Evolutionary conservation across 2,888 invertebrate species (phyloP).

Genomic region (Scaptomyza polygonia): DNA sequence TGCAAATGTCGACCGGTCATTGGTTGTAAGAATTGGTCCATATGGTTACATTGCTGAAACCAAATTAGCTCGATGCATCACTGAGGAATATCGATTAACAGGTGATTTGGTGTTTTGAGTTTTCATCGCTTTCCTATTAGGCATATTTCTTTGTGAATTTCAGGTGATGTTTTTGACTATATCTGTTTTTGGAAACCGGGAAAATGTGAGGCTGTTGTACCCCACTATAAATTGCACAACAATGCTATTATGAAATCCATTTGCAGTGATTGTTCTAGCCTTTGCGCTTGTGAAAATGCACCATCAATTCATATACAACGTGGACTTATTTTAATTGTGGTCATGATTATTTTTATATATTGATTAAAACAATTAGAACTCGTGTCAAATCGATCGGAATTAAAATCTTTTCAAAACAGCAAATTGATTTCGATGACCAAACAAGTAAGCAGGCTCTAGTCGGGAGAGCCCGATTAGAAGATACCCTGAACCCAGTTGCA

Average conservation of each 20-base stretch:
- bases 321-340: not conserved
- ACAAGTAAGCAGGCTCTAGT: too few species aligned
- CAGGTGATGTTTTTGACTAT: not conserved
- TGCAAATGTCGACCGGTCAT: not conserved
- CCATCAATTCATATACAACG: not conserved
- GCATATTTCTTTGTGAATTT: not conserved
- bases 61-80: not conserved
- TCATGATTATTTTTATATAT: not conserved
- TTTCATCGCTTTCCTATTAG: not conserved
- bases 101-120: not conserved
- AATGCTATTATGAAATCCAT: not conserved
- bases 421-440: too few species aligned
- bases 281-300: not conserved
- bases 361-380: not conserved
- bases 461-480: too few species aligned
- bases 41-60: not conserved
- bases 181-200: slow-evolving; percentile 5
- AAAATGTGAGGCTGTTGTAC: slow-evolving; percentile 6
- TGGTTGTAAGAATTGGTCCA: slow-evolving; percentile 1
- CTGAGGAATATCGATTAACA: not conserved
- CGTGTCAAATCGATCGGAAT: too few species aligned
- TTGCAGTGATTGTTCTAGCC: not conserved
- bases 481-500: too few species aligned
- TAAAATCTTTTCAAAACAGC: too few species aligned
- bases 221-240: slow-evolving; percentile 7